Conservation (phyloP, 2,888 invertebrate species). For the Apamea crenata region DNA sequence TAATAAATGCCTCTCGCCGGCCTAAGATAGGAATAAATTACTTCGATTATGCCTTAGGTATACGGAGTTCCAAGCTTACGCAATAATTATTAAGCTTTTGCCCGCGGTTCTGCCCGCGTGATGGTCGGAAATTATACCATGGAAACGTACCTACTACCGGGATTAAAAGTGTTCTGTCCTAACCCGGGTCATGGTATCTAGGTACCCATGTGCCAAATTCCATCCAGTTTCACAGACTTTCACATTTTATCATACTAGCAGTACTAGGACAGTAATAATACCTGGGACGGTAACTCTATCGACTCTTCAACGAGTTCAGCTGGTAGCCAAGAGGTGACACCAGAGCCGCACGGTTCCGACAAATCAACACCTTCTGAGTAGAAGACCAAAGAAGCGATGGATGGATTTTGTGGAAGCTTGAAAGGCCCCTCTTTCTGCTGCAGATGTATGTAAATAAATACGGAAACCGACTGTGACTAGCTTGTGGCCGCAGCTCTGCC, state of each 20-base stretch:
- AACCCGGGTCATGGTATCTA: too few relatives aligned
- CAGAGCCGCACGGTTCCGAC: background rate
- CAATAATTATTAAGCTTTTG: background rate
- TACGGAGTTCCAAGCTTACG: background rate
- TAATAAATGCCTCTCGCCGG: background rate
- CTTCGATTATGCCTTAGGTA: background rate
- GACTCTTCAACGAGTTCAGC: too few relatives aligned
- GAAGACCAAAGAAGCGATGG: background rate
- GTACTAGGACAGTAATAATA: too few relatives aligned
- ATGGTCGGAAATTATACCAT: too few relatives aligned
- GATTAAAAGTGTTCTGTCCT: too few relatives aligned
- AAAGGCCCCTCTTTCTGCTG: too few relatives aligned
- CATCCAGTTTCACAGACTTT: background rate
- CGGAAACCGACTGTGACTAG: background rate
- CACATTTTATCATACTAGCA: background rate
- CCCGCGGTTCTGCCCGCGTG: too few relatives aligned
- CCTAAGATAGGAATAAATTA: conserved; percentile 5
- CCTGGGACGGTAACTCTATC: too few relatives aligned
- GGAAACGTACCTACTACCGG: too few relatives aligned
- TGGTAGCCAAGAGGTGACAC: too few relatives aligned
- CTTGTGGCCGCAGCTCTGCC: background rate
- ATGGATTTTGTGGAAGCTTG: background rate
- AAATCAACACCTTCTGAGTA: background rate
- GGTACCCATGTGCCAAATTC: too few relatives aligned
- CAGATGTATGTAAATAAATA: too few relatives aligned